Percentiles rank a stretch among this genome's conserved stretches.
These are phyloP conservation scores for Ornithoptera alexandrae DNA, from an alignment of 2,888 invertebrate genomes.

Conservation along the genomic window DNA sequence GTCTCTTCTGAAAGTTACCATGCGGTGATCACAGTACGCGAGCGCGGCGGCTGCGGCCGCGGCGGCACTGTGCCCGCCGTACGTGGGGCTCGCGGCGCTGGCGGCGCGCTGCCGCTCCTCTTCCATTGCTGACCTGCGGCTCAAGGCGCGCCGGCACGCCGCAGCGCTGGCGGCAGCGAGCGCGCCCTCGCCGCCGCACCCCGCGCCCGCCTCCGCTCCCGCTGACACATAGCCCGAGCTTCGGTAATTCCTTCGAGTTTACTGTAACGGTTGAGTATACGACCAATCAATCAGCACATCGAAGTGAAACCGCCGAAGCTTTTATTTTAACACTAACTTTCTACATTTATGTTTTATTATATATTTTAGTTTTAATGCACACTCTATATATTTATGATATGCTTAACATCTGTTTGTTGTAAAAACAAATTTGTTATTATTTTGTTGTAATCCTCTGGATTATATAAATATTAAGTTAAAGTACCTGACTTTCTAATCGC, in stretches of 20 bases:
- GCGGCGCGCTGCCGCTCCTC: conserved; percentile 92
- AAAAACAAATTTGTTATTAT: no score
- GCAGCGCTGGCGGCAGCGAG: conserved; percentile 88
- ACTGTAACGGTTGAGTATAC: background rate
- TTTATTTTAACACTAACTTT: background rate
- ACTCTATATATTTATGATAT: no score
- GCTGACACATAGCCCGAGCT: conserved; percentile 59
- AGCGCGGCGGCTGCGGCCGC: conserved; percentile 76
- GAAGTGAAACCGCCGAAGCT: background rate
- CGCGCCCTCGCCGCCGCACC: conserved; percentile 46
- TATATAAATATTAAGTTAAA: no score
- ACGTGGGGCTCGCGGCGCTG: conserved; percentile 88
- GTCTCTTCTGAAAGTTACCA: background rate
- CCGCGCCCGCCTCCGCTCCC: conserved; percentile 43
- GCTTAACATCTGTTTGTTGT: no score
- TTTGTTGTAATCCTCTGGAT: no score
- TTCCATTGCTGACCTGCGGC: conserved; percentile 95
- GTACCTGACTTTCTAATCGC: no score
- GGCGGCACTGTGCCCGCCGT: conserved; percentile 83
- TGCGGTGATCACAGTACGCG: conserved; percentile 54
- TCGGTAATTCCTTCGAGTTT: conserved; percentile 13
- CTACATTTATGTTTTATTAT: background rate
- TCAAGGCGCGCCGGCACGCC: conserved; percentile 96
- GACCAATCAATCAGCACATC: background rate
- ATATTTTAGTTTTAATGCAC: no score